A percentile compares a stretch with the other conserved stretches of the same genome.
These are phyloP conservation scores for Pachypeltis micranthus DNA, from an alignment of 1,140 invertebrate genomes.

Conservation along the genomic window DNA sequence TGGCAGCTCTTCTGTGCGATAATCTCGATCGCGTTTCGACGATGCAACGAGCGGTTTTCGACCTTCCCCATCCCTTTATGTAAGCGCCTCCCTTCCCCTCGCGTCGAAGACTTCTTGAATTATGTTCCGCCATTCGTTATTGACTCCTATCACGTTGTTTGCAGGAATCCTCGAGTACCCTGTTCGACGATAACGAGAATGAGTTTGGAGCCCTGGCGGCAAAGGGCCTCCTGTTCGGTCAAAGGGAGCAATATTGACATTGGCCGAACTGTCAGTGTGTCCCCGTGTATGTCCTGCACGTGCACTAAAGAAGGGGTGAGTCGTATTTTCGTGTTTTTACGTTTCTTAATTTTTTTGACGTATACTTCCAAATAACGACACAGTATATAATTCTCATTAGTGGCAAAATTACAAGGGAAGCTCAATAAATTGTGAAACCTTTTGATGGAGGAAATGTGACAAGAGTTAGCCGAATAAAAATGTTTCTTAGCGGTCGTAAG, in stretches of 20 bases:
- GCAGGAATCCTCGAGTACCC: constrained; percentile 40
- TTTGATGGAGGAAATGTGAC: too few species aligned
- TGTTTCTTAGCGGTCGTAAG: too few species aligned
- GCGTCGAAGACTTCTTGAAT: constrained; percentile 12
- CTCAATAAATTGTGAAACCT: too few species aligned
- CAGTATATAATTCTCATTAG: too few species aligned
- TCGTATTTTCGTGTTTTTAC: too few species aligned
- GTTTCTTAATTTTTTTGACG: too few species aligned
- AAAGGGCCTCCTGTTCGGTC: constrained; percentile 37
- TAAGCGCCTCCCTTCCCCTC: constrained; percentile 31
- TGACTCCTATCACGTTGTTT: constrained; percentile 6
- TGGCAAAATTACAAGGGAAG: too few species aligned
- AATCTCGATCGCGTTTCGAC: constrained; percentile 79
- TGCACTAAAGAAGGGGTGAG: constrained; percentile 49
- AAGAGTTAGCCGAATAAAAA: too few species aligned
- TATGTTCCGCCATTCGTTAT: not conserved
- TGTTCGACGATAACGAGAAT: constrained; percentile 36
- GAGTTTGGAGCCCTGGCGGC: constrained; percentile 39
- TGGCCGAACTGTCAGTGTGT: constrained; percentile 40
- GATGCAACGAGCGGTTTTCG: constrained; percentile 79
- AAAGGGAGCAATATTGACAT: constrained; percentile 37
- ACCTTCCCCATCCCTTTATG: constrained; percentile 80
- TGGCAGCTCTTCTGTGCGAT: constrained; percentile 85
- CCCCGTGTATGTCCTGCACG: constrained; percentile 48
- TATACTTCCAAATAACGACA: too few species aligned